Evolutionary conservation across 2,113 vertebrate genomes (phyloP).

Genomic region (human (Homo sapiens)): DNA sequence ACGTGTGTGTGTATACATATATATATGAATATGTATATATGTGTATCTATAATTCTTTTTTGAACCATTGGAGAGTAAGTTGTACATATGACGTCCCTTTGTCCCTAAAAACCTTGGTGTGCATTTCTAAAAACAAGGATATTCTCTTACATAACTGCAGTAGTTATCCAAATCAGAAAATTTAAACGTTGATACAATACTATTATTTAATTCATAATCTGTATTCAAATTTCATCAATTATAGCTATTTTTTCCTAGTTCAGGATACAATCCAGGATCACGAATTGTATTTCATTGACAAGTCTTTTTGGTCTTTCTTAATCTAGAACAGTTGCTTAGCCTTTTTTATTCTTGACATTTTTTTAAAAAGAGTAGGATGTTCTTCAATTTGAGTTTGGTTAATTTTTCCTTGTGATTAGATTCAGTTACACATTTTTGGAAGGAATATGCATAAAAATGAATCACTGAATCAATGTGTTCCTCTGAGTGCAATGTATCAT

Average conservation of each 20-base stretch:
- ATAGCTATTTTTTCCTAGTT: not conserved
- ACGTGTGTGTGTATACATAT: too few species aligned
- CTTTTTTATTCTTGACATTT: not conserved
- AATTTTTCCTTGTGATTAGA: not conserved
- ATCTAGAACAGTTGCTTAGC: not conserved
- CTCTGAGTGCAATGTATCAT: not conserved
- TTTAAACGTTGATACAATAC: not conserved
- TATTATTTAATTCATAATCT: not conserved
- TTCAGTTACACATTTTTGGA: not conserved
- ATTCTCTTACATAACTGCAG: not conserved
- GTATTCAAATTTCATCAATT: not conserved
- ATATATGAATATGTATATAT: not conserved
- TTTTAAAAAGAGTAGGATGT: not conserved
- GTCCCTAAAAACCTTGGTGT: not conserved
- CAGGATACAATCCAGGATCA: not conserved
- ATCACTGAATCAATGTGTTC: not conserved
- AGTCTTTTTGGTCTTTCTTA: slow-evolving; percentile 28
- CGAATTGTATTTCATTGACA: not conserved
- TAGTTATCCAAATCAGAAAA: not conserved
- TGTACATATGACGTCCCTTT: not conserved
- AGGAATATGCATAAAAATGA: not conserved
- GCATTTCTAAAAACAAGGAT: not conserved
- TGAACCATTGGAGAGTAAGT: not conserved
- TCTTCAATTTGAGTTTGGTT: not conserved
- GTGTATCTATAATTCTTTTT: not conserved